Evolutionary conservation across 2,797 vertebrate species (phyloP), one percentile per base, ranked within the genome.

Genomic region (Pseudochaenichthys georgianus): DNA sequence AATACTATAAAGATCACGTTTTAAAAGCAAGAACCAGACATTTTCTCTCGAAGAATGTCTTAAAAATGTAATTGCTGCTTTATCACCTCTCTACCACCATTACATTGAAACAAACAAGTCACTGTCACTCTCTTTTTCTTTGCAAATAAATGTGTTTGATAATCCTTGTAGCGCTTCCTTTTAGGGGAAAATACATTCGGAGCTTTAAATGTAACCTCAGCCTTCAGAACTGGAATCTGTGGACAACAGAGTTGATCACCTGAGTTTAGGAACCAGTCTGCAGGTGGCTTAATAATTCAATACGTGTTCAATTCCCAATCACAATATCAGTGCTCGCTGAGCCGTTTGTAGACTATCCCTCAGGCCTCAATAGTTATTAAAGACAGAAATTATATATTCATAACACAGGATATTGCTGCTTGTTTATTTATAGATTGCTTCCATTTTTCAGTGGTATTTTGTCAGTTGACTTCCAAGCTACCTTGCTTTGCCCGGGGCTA

Each of bases 351-450:
- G 92, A 93, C 92, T 76, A 92, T 95, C 96, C 96, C 96, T 45
- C 62, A 93, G 96, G 97, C 94, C 95, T 90, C 88, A 91, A 95
- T 95, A 93, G 94, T 96, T 96, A 96, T 97, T 96, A 96, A 96
- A 95, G 95, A 94, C 93, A 93, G 93, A 96, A 97, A 98, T 97
- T 95, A 97, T 96, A 96, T 96, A 97, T 97, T 97, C 96, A 97
- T 96, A 96, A 96, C 93, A 92, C 94, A 90, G 93, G 95, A 96
- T 97, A 97, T 96, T 97, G 96, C 96, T 95, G 95, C 95, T 96
- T 96, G 96, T 97, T 98, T 97, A 96, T 97, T 97, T 97, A 97
- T 96, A 96, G 93, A 95, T 78, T 92, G 90, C 94, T 94, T 96
- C 95, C 93, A 96, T 96, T 95, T 95, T 93, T 94, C 93, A 86